Conservation (phyloP, 2,888 invertebrate genomes). For the Drosophila nr. perissopoda region DNA sequence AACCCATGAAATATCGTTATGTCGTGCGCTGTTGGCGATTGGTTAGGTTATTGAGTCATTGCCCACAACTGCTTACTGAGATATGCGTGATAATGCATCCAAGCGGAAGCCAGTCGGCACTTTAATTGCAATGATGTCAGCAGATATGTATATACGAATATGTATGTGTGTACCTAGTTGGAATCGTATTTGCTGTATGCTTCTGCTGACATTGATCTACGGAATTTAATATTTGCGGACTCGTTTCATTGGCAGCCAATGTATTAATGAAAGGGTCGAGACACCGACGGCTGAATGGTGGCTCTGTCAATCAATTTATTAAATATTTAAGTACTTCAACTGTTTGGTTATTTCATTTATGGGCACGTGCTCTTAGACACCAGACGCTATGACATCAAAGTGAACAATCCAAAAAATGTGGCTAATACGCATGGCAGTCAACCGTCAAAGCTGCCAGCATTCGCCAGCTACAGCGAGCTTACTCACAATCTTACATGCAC, state of each 20-base stretch:
- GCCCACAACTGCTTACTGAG: constrained; percentile 34
- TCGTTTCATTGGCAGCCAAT: background rate
- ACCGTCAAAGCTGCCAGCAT: constrained; percentile 11
- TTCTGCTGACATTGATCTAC: constrained; percentile 24
- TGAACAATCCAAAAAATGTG: constrained; percentile 54
- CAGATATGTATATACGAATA: constrained; percentile 19
- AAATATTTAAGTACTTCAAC: constrained; percentile 63
- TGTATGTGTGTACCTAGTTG: background rate
- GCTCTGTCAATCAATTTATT: constrained; percentile 60
- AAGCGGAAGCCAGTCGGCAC: constrained; percentile 43
- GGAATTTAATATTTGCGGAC: background rate
- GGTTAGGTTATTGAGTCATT: constrained; percentile 25
- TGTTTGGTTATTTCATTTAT: constrained; percentile 51
- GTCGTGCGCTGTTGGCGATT: constrained; percentile 30
- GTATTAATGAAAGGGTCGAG: constrained; percentile 1
- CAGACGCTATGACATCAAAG: background rate
- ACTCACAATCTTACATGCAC: background rate
- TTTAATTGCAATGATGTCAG: constrained; percentile 50
- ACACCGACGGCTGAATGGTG: constrained; percentile 5
- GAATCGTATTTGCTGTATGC: constrained; percentile 6
- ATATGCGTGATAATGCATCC: constrained; percentile 45
- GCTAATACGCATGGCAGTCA: constrained; percentile 54
- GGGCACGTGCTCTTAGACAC: constrained; percentile 22
- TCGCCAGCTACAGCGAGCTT: constrained; percentile 2
- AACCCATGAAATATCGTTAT: constrained; percentile 52